These are phyloP conservation scores for Cyclophora punctaria DNA, from an alignment of 2,888 invertebrate genomes.

Conservation along the genomic window DNA sequence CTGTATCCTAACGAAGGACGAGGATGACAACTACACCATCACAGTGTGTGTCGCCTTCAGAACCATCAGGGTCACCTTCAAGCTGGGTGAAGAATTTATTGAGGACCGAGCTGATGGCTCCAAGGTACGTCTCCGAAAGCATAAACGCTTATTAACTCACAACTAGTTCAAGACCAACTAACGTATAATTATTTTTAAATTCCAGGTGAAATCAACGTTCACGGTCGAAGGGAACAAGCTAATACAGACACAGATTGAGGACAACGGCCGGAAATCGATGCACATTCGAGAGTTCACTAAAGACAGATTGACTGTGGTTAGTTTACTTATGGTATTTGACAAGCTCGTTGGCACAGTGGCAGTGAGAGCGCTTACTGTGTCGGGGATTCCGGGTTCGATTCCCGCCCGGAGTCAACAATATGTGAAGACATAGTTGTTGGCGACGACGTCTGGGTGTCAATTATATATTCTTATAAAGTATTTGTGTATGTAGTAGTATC, in stretches of 20 bases:
- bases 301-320: conserved; percentile 5
- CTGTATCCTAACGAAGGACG: conserved; percentile 24
- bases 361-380: no score
- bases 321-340: background rate
- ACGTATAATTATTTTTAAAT: background rate
- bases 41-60: conserved; percentile 38
- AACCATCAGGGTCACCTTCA: conserved; percentile 35
- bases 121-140: conserved; percentile 25
- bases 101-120: conserved; percentile 51
- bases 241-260: conserved; percentile 11
- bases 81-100: conserved; percentile 42
- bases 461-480: no score
- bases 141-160: no score
- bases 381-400: no score
- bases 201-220: conserved; percentile 11
- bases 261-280: conserved; percentile 10
- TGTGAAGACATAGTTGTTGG: no score
- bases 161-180: background rate
- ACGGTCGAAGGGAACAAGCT: conserved; percentile 7
- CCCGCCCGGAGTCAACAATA: no score
- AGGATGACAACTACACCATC: conserved; percentile 40
- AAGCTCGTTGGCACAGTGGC: no score
- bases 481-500: no score
- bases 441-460: no score
- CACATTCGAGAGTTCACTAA: conserved; percentile 8